Base-by-base conservation (phyloP, 2,888 invertebrate species). In the Eremobia ochroleuca region DNA sequence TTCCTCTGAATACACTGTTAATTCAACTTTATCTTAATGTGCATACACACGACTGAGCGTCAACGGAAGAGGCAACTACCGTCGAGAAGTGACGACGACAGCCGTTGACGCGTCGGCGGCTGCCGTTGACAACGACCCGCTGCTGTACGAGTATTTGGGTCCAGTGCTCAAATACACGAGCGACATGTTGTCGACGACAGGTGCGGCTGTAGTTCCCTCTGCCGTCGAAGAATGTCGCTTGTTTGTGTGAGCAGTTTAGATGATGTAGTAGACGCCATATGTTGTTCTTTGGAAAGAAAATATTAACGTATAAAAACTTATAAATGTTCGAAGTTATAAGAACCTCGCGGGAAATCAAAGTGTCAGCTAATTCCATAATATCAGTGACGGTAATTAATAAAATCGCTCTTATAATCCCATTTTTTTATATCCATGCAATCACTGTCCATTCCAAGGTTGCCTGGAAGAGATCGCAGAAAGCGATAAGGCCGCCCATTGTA, bases 341-440 rank as follows among this genome's bases (percentile, higher is more conserved):
- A 73, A 59, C 37, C 73, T 11, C 40, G n/a, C 1, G 73, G 86
- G 83, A 86, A 83, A 83, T 83, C 67, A 71, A 65, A 62, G 61
- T 18, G 31, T 40, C 11, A 37, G 31, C 4, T 31, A 69, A 64
- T 58, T 28, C 34, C 11, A 5, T 43, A 1, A 37, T 25, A 52
- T 52, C 49, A 64, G 77, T 61, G 25, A 62, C 13, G 18, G 8
- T 52, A 46, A 70, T 70, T 73, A 76, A 70, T 73, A n/a, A 15
- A 62, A 58, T 34, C 3, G 5, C 15, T 65, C 8, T 43, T 68
- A 15, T 31, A 49, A n/a, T n/a, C n/a, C n/a, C n/a, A n/a, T n/a
- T n/a, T n/a, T n/a, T n/a, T n/a, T n/a, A n/a, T n/a, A n/a, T n/a
- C n/a, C n/a, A n/a, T n/a, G n/a, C n/a, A n/a, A n/a, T n/a, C n/a